Conservation (phyloP, 1,140 invertebrate genomes). For the Laupala kohalensis region DNA sequence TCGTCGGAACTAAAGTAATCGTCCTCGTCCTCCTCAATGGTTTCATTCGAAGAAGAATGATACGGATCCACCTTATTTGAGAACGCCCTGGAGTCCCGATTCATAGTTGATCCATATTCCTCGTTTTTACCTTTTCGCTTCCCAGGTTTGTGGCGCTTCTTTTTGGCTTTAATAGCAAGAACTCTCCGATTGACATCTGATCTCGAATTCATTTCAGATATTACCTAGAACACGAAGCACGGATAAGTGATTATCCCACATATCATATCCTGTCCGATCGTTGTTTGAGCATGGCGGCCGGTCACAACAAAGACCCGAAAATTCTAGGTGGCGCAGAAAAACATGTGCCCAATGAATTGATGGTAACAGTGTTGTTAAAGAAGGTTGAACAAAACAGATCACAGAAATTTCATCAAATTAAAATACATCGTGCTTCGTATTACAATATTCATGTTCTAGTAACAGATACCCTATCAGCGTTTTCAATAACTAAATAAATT, state of each 20-base stretch:
- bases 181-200: slow-evolving; percentile 76
- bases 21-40: slow-evolving; percentile 49
- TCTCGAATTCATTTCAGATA: slow-evolving; percentile 55
- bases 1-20: slow-evolving; percentile 68
- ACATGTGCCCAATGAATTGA: not conserved
- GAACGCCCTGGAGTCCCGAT: slow-evolving; percentile 32
- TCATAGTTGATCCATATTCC: slow-evolving; percentile 31
- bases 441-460: no score
- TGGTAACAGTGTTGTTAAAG: not conserved
- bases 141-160: slow-evolving; percentile 70
- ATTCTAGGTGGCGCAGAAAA: not conserved
- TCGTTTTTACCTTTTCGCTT: slow-evolving; percentile 61
- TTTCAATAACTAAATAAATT: no score
- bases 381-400: not conserved
- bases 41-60: slow-evolving; percentile 69
- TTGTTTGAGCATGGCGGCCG: slow-evolving; percentile 46
- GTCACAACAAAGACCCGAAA: slow-evolving; percentile 1
- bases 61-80: slow-evolving; percentile 25
- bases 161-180: slow-evolving; percentile 76
- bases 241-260: not conserved
- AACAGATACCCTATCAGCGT: no score
- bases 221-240: slow-evolving; percentile 10
- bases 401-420: not conserved
- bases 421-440: no score
- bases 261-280: slow-evolving; percentile 20